Base-by-base conservation (phyloP, 2,797 vertebrate species). In the Diplodus sargus region DNA sequence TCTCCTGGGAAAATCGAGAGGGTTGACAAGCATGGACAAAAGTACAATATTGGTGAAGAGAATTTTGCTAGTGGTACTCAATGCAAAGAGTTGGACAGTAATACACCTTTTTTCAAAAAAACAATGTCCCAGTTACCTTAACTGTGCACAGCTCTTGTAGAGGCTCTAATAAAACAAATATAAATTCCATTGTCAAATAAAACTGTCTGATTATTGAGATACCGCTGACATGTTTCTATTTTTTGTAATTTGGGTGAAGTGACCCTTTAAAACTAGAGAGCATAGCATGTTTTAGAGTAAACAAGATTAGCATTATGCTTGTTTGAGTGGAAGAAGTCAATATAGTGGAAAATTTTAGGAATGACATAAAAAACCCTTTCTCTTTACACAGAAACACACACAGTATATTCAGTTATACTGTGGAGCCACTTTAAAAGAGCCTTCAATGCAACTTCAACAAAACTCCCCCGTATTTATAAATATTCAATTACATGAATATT, bases 401-500 rank as follows among this genome's bases (percentile, higher is more conserved):
- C 57, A 15, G 15, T 63, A 57, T 39, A 70, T 56, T 72, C 56
- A 54, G 20, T 71, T 70, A 70, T 59, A 80, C 64, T 56, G 63
- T 18, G 1, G 8, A 77, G 59, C 25, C 57, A 25, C 68, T 84
- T 86, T 61, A 76, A 74, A 22, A 76, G 57, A 53, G 25, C 69
- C 63, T 34, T 78, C 42, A 70, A 45, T 62, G 48, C 47, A 68
- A 66, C 62, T 59, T 66, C 22, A 62, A 65, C 30, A 72, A 83
- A 82, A 70, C 49, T 77, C 71, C 68, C 49, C 59, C 20, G 22
- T 13, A 58, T 60, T 62, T 51, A 77, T 78, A 64, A 85, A 86
- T 70, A 79, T 75, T 76, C 74, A 65, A 90, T 75, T 30, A 22
- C 47, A 75, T 67, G 54, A 80, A 84, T 69, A 83, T 85, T 68